These are phyloP conservation scores for Geophilus truncorum DNA, from an alignment of 2,888 invertebrate genomes.

Conservation along the genomic window DNA sequence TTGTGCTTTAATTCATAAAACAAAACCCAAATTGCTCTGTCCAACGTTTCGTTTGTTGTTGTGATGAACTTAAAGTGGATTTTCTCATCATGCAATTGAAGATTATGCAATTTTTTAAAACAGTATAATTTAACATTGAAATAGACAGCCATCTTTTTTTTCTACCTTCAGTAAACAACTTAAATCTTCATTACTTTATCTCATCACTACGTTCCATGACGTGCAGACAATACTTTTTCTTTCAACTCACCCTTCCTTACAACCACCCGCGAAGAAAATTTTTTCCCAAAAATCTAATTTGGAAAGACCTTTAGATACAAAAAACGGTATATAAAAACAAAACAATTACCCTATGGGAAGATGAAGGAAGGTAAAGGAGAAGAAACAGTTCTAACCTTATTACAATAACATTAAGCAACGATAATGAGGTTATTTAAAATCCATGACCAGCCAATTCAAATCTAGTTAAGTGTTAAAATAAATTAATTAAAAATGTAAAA, in stretches of 20 bases:
- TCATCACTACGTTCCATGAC: not conserved
- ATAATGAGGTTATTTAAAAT: not conserved
- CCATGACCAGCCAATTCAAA: not conserved
- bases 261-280: not conserved
- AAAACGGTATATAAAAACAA: not conserved
- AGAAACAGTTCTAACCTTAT: not conserved
- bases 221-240: not conserved
- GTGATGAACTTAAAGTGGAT: not conserved
- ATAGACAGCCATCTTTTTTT: not conserved
- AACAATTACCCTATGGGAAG: not conserved
- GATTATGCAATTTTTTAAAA: not conserved
- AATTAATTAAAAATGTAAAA: not conserved
- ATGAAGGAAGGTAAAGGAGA: not conserved
- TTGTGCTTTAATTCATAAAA: not conserved
- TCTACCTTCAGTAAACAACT: not conserved
- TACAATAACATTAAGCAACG: not conserved
- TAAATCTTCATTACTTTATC: conserved; percentile 24
- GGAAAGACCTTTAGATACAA: not conserved
- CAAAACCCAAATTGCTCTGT: not conserved
- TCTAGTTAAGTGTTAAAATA: not conserved
- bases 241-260: not conserved
- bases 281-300: conserved; percentile 8
- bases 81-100: not conserved
- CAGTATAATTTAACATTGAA: not conserved
- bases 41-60: not conserved